Evolutionary conservation across 2,888 invertebrate genomes (phyloP).

Genomic region (Temnothorax rugatulus): DNA sequence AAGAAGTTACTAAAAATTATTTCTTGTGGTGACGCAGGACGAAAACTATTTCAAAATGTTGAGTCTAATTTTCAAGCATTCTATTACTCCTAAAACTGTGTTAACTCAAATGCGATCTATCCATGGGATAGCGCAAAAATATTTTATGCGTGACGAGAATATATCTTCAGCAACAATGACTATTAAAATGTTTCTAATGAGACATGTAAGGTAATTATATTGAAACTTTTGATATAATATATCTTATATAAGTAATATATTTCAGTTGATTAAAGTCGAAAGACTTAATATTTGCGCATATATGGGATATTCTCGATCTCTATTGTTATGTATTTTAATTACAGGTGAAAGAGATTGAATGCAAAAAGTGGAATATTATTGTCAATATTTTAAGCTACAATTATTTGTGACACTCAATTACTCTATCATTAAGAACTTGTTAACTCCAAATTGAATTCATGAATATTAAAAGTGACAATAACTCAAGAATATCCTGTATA

Average conservation of each 20-base stretch:
- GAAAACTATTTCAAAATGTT: slow-evolving; percentile 13
- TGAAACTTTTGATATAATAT: slow-evolving; percentile 1
- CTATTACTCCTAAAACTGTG: background rate
- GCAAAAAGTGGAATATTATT: slow-evolving; percentile 2
- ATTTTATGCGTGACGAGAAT: background rate
- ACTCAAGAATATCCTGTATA: background rate
- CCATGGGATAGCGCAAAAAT: slow-evolving; percentile 3
- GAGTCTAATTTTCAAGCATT: background rate
- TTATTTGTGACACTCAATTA: background rate
- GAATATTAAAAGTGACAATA: background rate
- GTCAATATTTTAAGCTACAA: background rate
- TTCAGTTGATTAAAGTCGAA: background rate
- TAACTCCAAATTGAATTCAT: background rate
- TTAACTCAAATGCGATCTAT: slow-evolving; percentile 5
- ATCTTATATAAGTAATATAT: background rate
- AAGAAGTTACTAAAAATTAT: background rate
- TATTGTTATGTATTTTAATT: slow-evolving; percentile 5
- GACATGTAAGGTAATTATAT: background rate
- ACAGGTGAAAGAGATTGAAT: background rate
- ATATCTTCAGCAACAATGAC: background rate
- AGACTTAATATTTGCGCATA: background rate
- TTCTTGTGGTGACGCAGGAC: background rate
- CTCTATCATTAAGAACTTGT: background rate
- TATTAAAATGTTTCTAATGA: slow-evolving; percentile 17
- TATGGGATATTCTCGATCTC: background rate